These are phyloP conservation scores for Rhinatrema bivittatum DNA, from an alignment of 2,797 vertebrate species.

Conservation along the genomic window DNA sequence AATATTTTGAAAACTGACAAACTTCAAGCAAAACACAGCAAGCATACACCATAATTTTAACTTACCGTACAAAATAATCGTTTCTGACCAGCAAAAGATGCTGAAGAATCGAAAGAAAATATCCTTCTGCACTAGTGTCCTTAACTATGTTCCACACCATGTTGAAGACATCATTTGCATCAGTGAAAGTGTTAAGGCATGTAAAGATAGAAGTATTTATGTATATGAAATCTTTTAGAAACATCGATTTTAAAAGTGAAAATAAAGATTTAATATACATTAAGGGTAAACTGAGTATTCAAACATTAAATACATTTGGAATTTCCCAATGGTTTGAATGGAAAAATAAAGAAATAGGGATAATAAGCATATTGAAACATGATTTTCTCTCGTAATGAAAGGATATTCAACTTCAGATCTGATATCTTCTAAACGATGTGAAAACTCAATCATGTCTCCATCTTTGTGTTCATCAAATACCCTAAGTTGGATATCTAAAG, in stretches of 20 bases:
- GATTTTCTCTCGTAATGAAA: too few relatives aligned
- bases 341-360: too few relatives aligned
- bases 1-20: too few relatives aligned
- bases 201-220: not conserved
- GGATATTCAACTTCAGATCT: constrained; percentile 93
- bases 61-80: constrained; percentile 86
- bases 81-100: constrained; percentile 91
- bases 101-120: constrained; percentile 93
- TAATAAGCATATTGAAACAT: too few relatives aligned
- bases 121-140: constrained; percentile 75
- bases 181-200: constrained; percentile 79
- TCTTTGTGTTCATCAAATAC: constrained; percentile 95
- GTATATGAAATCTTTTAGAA: too few relatives aligned
- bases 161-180: constrained; percentile 84
- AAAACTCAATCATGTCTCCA: constrained; percentile 93
- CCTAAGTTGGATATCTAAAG: constrained; percentile 92
- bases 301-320: too few relatives aligned
- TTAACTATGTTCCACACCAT: constrained; percentile 80
- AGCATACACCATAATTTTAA: too few relatives aligned
- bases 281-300: too few relatives aligned
- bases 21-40: too few relatives aligned
- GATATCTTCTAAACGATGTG: constrained; percentile 89
- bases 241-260: too few relatives aligned
- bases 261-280: too few relatives aligned
- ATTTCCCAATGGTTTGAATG: too few relatives aligned